These are phyloP conservation scores for Drosophila multiciliata DNA, from an alignment of 2,888 invertebrate species.

Conservation along the genomic window DNA sequence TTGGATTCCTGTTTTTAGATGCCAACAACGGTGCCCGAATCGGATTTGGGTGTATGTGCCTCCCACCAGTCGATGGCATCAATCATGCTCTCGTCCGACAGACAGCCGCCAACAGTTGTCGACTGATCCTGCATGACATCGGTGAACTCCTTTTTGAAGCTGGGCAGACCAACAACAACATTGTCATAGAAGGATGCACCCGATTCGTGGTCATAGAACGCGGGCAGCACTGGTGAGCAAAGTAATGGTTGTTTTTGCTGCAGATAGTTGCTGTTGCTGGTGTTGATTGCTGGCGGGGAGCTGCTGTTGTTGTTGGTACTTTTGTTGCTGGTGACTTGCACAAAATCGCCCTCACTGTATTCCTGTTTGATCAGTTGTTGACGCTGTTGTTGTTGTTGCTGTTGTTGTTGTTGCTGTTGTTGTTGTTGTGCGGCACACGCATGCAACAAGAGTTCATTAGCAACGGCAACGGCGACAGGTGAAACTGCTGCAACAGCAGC, in stretches of 20 bases:
- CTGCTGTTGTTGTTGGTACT: constrained; percentile 38
- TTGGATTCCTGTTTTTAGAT: constrained; percentile 10
- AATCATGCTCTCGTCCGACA: constrained; percentile 86
- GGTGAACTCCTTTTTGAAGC: constrained; percentile 81
- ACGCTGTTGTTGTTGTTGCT: constrained; percentile 39
- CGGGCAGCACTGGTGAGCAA: constrained; percentile 61
- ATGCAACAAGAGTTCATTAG: constrained; percentile 83
- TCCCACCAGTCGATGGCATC: constrained; percentile 87
- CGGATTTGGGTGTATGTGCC: constrained; percentile 84
- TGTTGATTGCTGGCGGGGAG: constrained; percentile 49
- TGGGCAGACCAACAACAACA: constrained; percentile 64
- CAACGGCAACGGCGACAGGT: constrained; percentile 81
- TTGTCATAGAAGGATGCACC: constrained; percentile 66
- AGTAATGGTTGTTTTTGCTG: constrained; percentile 57
- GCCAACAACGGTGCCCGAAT: constrained; percentile 61
- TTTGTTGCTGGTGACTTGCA: constrained; percentile 51
- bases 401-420: constrained; percentile 48
- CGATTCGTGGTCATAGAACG: constrained; percentile 75
- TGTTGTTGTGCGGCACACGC: constrained; percentile 80
- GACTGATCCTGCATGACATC: constrained; percentile 84
- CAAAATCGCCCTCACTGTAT: constrained; percentile 62
- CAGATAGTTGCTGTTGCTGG: constrained; percentile 28
- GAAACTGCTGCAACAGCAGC: constrained; percentile 70
- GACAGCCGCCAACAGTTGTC: constrained; percentile 52
- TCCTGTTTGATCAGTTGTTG: constrained; percentile 72